Evolutionary conservation across 2,888 invertebrate species (phyloP), one percentile per base, ranked within the genome.

Genomic region (Pogonocherus hispidulus): DNA sequence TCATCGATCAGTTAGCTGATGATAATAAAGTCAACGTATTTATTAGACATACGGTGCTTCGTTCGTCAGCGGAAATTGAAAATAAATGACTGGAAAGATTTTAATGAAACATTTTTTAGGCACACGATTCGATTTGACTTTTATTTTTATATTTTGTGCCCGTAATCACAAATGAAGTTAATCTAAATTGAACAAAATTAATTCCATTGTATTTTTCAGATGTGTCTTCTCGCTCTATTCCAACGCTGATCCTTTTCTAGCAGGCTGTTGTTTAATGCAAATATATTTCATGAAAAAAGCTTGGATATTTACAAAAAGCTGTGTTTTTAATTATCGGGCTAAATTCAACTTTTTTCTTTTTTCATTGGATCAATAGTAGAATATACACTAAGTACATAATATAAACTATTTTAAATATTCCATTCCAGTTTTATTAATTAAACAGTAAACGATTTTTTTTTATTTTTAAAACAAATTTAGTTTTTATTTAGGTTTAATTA

Each of bases 111-210:
- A 81, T 81, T 83, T 82, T 80, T 79, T 79, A 47, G 47, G 47
- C 62, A 41, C 41, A 70, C 77, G 69, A 78, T 77, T 78, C 77
- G 79, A 75, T 79, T 81, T 79, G 78, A 77, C 79, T 81, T 81
- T 70, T 76, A 76, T 76, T 78, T 82, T 80, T 83, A 80, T 82
- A 79, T 80, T 82, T 83, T 78, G 79, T 76, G 79, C 76, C 72
- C 69, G 81, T 81, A 83, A 84, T 84, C 84, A 81, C 81, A 82
- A 83, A 82, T 83, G 81, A 82, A 84, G 83, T 84, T 86, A 84
- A 85, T 85, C 84, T 81, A 82, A 84, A 85, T 85, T 84, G 84
- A 83, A 84, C 80, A 80, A 84, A 85, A 85, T 85, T 85, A 84
- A 85, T 84, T 85, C 83, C 82, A 84, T 85, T 84, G 83, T 83